Percentiles rank a stretch among this genome's conserved stretches.
Evolutionary conservation across 2,888 invertebrate genomes (phyloP).

Genomic region (Andrena chrysosceles): DNA sequence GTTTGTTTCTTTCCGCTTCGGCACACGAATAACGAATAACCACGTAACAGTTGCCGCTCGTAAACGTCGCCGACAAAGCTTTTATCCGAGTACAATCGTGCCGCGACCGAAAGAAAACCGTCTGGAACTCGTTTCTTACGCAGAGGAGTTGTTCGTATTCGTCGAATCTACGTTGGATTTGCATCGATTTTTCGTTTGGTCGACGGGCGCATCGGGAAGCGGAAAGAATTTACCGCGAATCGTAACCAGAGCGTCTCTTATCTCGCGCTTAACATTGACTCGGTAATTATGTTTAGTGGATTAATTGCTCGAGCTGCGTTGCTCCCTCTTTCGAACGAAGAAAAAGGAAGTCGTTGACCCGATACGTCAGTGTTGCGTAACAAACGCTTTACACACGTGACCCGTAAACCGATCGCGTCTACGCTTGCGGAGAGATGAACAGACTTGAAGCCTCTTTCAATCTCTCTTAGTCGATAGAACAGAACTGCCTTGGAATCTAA

Average conservation of each 20-base stretch:
- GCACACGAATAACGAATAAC: slow-evolving; percentile 13
- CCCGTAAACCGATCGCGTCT: slow-evolving; percentile 44
- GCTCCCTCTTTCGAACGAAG: slow-evolving; percentile 6
- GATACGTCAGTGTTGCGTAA: slow-evolving; percentile 63
- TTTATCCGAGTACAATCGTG: slow-evolving; percentile 18
- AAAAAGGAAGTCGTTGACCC: slow-evolving; percentile 61
- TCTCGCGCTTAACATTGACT: slow-evolving; percentile 18
- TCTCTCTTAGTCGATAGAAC: background rate
- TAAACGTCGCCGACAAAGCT: slow-evolving; percentile 41
- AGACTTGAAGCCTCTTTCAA: background rate
- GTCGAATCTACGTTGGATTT: no score
- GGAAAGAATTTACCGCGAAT: background rate
- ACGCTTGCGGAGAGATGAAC: background rate
- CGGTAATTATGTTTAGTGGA: slow-evolving; percentile 24
- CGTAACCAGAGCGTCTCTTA: background rate
- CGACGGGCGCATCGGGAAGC: background rate
- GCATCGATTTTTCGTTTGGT: no score
- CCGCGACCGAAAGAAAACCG: background rate
- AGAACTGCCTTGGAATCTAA: slow-evolving; percentile 6
- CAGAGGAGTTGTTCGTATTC: background rate
- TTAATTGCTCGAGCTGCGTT: slow-evolving; percentile 29
- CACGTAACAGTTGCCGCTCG: slow-evolving; percentile 14
- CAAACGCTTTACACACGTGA: slow-evolving; percentile 58
- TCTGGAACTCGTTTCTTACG: background rate
- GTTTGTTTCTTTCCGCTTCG: slow-evolving; percentile 15